These are phyloP conservation scores for Orchestia grillus DNA, from an alignment of 1,140 invertebrate species.

Conservation along the genomic window DNA sequence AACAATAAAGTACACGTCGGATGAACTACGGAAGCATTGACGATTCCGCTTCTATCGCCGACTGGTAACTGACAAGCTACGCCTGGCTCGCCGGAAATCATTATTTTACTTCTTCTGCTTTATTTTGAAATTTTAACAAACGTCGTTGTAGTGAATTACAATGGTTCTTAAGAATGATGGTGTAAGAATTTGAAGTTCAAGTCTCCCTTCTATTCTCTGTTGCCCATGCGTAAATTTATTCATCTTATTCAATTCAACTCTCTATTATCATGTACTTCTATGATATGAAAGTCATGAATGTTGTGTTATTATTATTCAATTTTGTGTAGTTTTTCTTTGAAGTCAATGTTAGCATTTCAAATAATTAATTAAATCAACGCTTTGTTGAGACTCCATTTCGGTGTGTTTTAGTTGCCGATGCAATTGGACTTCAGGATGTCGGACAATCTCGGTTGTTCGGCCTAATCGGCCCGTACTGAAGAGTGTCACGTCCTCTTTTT, in stretches of 20 bases:
- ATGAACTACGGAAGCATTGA: neutral
- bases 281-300: neutral
- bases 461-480: neutral
- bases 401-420: neutral
- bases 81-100: neutral
- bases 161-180: neutral
- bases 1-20: neutral
- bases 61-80: neutral
- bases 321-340: neutral
- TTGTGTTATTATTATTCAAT: neutral
- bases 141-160: neutral
- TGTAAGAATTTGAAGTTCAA: neutral
- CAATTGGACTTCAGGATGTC: neutral
- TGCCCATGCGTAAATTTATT: neutral
- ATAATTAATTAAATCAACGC: neutral
- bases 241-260: neutral
- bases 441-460: neutral
- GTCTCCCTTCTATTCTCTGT: neutral
- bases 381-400: neutral
- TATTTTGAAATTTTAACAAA: neutral
- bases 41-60: neutral
- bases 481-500: slow-evolving; percentile 7
- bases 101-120: neutral
- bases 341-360: neutral
- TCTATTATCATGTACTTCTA: neutral